Base-by-base conservation (phyloP, 2,888 invertebrate species). In the Sesia apiformis region DNA sequence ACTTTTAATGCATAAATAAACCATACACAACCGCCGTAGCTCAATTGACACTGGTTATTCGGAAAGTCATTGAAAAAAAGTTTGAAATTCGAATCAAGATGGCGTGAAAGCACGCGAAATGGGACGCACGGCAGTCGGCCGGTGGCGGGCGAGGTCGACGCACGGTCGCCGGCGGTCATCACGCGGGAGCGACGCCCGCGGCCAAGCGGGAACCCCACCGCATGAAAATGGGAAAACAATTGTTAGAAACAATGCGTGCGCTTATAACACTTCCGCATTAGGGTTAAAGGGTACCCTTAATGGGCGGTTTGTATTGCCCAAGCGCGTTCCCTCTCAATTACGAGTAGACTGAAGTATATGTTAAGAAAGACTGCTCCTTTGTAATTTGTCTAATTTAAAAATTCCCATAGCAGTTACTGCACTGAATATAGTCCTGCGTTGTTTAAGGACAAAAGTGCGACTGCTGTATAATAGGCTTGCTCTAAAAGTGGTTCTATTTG, bases 171-270 rank as follows among this genome's bases (percentile, higher is more conserved):
- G 67, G 70, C 73, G 72, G 74, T 74, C 74, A 73, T 62, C 70
- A 66, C 61, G 65, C 61, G 68, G 73, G 72, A 65, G 70, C 72
- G 74, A 65, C 71, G 70, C 63, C 69, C 74, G 67, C 63, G 23
- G 39, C 38, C 6, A 3, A 6, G 58, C 23, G 40, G 8, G 4
- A 5, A 58, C 61, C 59, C 62, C 62, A 61, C 64, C 67, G 63
- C 65, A 67, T 72, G 77, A 72, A 78, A 75, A 78, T 78, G 75
- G 75, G 77, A 77, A 77, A 81, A 80, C 77, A 75, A 77, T 79
- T 73, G 78, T 75, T 67, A 63, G 59, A 66, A 75, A 79, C 78
- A 79, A 80, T 78, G 78, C 77, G 73, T 72, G 70, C 60, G 69
- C 67, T 57, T 62, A 55, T 57, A 61, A 63, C 63, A 60, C 70